Evolutionary conservation across 1,140 invertebrate species (phyloP).

Genomic region (Trypoxylus dichotomus): DNA sequence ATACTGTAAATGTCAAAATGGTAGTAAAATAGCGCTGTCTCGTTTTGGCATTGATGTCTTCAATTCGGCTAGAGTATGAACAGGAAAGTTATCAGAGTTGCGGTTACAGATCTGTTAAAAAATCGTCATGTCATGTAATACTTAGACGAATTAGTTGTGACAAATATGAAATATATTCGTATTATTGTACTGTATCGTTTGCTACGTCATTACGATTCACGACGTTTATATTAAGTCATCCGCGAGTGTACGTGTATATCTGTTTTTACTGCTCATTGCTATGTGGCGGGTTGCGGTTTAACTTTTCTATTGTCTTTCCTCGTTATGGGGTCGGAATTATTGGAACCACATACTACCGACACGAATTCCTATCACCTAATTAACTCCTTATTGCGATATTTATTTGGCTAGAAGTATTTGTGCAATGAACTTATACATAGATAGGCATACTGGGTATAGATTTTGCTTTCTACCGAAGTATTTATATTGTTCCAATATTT

Average conservation of each 20-base stretch:
- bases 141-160: no score
- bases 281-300: neutral
- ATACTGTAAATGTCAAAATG: no score
- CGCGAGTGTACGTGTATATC: neutral
- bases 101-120: no score
- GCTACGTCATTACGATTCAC: no score
- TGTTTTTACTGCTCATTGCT: neutral
- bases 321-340: slow-evolving; percentile 2
- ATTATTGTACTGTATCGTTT: no score
- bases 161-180: no score
- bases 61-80: no score
- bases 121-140: no score
- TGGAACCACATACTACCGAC: slow-evolving; percentile 1
- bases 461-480: slow-evolving; percentile 13
- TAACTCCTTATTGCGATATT: slow-evolving; percentile 23
- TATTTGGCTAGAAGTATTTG: slow-evolving; percentile 5
- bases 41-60: no score
- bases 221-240: neutral
- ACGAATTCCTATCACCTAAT: slow-evolving; percentile 12
- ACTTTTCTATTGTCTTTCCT: slow-evolving; percentile 18
- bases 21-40: no score
- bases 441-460: neutral
- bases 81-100: no score
- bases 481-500: slow-evolving; percentile 17
- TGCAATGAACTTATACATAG: neutral